A percentile compares a stretch with the other conserved stretches of the same genome.
Evolutionary conservation across 1,140 invertebrate species (phyloP).

Genomic region (Potamilus streckersoni): DNA sequence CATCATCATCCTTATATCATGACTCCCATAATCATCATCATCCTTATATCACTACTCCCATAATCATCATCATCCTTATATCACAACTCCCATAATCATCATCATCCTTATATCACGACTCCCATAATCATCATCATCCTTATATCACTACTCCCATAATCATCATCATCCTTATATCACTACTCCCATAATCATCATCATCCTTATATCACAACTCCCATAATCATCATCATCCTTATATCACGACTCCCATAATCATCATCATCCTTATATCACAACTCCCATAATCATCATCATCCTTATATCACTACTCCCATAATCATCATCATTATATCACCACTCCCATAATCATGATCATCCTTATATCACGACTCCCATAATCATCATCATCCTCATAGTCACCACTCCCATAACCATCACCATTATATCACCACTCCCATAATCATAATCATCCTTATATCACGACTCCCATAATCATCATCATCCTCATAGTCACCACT

Average conservation of each 20-base stretch:
- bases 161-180: too few species aligned
- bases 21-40: not conserved
- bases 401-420: not conserved
- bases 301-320: too few species aligned
- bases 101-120: too few species aligned
- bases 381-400: not conserved
- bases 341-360: not conserved
- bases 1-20: not conserved
- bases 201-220: not conserved
- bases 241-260: too few species aligned
- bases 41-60: too few species aligned
- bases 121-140: not conserved
- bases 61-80: not conserved
- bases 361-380: too few species aligned
- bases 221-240: not conserved
- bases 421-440: too few species aligned
- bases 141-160: not conserved
- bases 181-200: too few species aligned
- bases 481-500: too few species aligned
- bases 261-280: not conserved
- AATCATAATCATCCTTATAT: not conserved
- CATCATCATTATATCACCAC: not conserved
- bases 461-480: not conserved
- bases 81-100: not conserved
- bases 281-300: not conserved